These are phyloP conservation scores for Corythaixoides concolor DNA, from an alignment of 2,113 vertebrate genomes.

Conservation along the genomic window DNA sequence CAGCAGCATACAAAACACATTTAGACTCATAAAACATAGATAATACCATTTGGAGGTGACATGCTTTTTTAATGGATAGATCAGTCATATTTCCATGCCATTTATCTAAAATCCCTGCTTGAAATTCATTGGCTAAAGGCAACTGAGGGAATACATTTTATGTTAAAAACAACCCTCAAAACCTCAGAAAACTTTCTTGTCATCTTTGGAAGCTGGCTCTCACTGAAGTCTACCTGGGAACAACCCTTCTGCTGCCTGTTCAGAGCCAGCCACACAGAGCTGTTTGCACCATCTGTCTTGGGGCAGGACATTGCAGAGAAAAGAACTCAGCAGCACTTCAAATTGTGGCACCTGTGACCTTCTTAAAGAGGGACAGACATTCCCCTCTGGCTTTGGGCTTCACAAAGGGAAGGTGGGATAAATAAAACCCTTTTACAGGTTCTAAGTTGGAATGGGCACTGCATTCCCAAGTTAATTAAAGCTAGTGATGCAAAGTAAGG, in stretches of 20 bases:
- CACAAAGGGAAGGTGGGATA: neutral
- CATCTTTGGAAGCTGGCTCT: neutral
- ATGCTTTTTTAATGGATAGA: conserved; percentile 54
- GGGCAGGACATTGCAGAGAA: neutral
- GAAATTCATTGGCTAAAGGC: conserved; percentile 37
- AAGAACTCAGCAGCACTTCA: neutral
- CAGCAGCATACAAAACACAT: conserved; percentile 59
- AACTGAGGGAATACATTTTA: conserved; percentile 17
- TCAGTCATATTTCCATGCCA: conserved; percentile 51
- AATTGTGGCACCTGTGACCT: neutral
- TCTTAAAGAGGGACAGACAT: neutral
- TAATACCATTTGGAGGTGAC: conserved; percentile 53
- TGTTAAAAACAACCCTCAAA: neutral
- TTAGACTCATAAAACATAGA: conserved; percentile 72
- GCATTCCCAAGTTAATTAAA: neutral
- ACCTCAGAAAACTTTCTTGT: neutral
- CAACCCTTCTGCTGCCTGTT: neutral
- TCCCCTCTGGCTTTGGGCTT: neutral
- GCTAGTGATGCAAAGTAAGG: neutral
- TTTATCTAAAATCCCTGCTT: conserved; percentile 41
- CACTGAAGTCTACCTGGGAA: neutral
- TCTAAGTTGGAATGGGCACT: neutral
- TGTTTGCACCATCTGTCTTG: neutral
- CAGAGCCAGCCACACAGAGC: neutral
- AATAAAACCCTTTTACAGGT: neutral